Percentiles rank a stretch among this genome's conserved stretches.
These are phyloP conservation scores for Trissolcus brochymenae DNA, from an alignment of 2,888 invertebrate genomes.

Conservation along the genomic window DNA sequence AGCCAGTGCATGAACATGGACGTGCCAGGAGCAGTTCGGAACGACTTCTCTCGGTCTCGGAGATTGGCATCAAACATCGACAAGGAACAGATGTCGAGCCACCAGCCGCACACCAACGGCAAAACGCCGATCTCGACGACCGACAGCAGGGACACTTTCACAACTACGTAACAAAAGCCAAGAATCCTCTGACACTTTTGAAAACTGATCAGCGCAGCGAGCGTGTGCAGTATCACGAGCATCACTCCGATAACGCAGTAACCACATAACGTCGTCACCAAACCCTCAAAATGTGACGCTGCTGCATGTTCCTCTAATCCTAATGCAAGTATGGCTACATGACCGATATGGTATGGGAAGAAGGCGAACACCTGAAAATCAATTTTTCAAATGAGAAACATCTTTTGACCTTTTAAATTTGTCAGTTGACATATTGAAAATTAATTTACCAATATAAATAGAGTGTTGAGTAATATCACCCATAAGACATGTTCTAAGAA, in stretches of 20 bases:
- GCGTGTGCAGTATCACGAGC: constrained; percentile 88
- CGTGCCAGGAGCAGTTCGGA: constrained; percentile 94
- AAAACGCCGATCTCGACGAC: constrained; percentile 98
- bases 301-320: constrained; percentile 82
- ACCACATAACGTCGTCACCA: constrained; percentile 93
- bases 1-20: constrained; percentile 99
- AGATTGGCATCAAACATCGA: constrained; percentile 93
- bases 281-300: constrained; percentile 93
- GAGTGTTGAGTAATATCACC: constrained; percentile 97
- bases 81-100: constrained; percentile 98
- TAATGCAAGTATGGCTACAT: constrained; percentile 85
- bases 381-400: neutral
- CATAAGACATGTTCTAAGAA: constrained; percentile 99
- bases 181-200: constrained; percentile 89
- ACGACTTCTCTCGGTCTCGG: constrained; percentile 90
- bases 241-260: constrained; percentile 92
- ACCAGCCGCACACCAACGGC: constrained; percentile 98
- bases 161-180: constrained; percentile 94
- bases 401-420: neutral
- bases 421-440: constrained; percentile 1
- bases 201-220: constrained; percentile 88
- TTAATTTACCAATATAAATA: constrained; percentile 86
- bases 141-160: constrained; percentile 93
- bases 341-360: constrained; percentile 96
- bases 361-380: constrained; percentile 89